Evolutionary conservation across 2,797 vertebrate genomes (phyloP), one percentile per base, ranked within the genome.

Genomic region (Phrynocephalus forsythii): DNA sequence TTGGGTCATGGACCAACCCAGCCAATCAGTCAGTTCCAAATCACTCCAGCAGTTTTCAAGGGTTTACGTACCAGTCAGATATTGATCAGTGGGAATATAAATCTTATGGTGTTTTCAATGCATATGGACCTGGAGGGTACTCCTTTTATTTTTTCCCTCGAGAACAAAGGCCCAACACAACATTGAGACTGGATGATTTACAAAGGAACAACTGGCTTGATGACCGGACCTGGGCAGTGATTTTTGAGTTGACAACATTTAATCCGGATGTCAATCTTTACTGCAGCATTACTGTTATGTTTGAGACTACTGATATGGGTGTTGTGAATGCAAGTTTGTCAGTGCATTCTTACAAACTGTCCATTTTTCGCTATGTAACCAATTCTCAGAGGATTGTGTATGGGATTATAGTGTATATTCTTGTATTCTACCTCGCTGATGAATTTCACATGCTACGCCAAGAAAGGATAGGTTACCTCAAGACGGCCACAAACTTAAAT

Each of bases 1-100:
- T 84, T 1, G 67, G 88, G 60, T 72, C 69, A 5, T 96, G 96
- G 96, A 81, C 60, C 8, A 50, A 66, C 60, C 13, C 22, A 3
- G 6, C 76, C 3, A 73, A 88, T 4, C 67, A 15, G 8, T 66
- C 80, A 1, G 1, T 7, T 84, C 20, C 60, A 28, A 60, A 60
- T 76, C 48, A 85, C 13, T 0, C 26, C 48, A 76, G 44, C 38
- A 67, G 20, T 85, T 81, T 56, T 76, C 78, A 88, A 85, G 87
- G 87, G 18, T 88, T 88, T 75, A 85, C 87, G 1, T 88, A 85
- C 22, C 60, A 85, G 71, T 76, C 87, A 4, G 83, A 85, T 48
- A 84, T 88, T 81, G 83, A 76, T 44, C 78, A 85, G 20, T 88
- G 83, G 87, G 76, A 88, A 44, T 88, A 88, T 81, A 81, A 68